Base-by-base conservation (phyloP, 2,113 vertebrate species). In the Caranx melampygus region DNA sequence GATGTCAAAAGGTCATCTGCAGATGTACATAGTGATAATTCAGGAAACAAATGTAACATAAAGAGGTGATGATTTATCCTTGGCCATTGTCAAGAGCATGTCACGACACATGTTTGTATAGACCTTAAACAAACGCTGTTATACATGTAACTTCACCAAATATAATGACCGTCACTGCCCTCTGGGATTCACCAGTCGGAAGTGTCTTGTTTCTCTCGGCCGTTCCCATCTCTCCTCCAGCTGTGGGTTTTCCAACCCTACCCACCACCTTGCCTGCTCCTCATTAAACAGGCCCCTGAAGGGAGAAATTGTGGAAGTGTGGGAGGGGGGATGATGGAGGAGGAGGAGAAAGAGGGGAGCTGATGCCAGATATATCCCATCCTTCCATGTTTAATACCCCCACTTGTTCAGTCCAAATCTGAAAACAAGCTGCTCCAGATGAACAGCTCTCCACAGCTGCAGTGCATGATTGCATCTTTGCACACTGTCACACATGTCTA, bases 271-370 rank as follows among this genome's bases (percentile, higher is more conserved):
- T 64, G 60, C 74, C 82, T 90, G 92, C 87, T 92, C 87, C 88
- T 88, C 86, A 93, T 95, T 94, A 94, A 92, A 90, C 82, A 73
- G 61, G 78, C 73, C 76, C 85, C 78, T 78, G 45, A 89, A 78
- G 88, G 67, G 84, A 80, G 63, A 77, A 57, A 49, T 67, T 47
- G 51, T 49, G 65, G 33, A 58, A 58, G 31, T 40, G 42, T 40
- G 40, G 45, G 60, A 44, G 45, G 60, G n/a, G 57, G 57, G 51
- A 1, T 11, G 52, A 10, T n/a, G 20, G 10, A 40, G 60, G 51
- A 42, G 51, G 33, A 20, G 52, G 57, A n/a, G 40, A 42, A 42
- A 42, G 7, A 11, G 70, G 45, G 5, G 3, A 54, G 35, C 78
- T 34, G 58, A 85, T 76, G 68, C 87, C 61, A 74, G 72, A 79